Conservation (phyloP, 2,113 vertebrate genomes). For the Onychostruthus taczanowskii region DNA sequence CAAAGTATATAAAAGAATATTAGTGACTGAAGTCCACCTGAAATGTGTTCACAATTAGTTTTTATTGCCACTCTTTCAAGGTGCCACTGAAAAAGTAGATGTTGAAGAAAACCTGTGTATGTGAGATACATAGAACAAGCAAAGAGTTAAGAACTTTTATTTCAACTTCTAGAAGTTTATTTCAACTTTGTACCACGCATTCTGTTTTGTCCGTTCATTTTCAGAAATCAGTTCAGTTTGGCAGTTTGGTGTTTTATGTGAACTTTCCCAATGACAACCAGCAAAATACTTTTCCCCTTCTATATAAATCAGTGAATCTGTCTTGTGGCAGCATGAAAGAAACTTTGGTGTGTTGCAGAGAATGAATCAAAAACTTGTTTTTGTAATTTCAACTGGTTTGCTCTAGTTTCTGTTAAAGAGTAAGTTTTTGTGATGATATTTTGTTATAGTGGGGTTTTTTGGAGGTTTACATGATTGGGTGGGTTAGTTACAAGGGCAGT, state of each 20-base stretch:
- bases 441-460: not conserved
- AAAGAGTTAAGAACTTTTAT: not conserved
- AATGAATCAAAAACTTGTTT: not conserved
- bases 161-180: not conserved
- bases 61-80: not conserved
- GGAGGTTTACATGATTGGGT: not conserved
- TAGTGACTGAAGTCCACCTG: not conserved
- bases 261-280: constrained; percentile 15
- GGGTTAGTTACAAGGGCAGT: not conserved
- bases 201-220: not conserved
- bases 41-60: not conserved
- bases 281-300: not conserved
- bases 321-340: not conserved
- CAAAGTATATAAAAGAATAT: not conserved
- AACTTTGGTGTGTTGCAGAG: not conserved
- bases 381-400: not conserved
- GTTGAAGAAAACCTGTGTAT: not conserved
- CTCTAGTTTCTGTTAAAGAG: not conserved
- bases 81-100: not conserved
- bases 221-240: constrained; percentile 1
- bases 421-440: not conserved
- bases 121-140: not conserved
- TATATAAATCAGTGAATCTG: not conserved
- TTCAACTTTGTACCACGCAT: not conserved
- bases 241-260: not conserved